Evolutionary conservation across 2,797 vertebrate species (phyloP), one percentile per base, ranked within the genome.

Genomic region (Takifugu rubripes): DNA sequence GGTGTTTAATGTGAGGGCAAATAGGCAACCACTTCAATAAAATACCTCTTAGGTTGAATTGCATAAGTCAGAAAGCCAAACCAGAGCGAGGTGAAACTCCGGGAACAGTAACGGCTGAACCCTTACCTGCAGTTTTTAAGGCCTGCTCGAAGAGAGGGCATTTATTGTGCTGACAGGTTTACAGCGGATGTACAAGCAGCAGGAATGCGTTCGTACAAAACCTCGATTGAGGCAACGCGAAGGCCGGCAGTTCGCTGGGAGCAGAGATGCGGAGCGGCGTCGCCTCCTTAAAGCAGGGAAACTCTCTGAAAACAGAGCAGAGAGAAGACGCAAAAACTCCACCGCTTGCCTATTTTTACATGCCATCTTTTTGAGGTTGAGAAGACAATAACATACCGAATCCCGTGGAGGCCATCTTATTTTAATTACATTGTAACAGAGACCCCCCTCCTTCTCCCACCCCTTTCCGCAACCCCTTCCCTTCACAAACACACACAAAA

Each of bases 11-110:
- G 89, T 83, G 82, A 87, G 79, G 86, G 89, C 87, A 90, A 90
- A 88, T 87, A 89, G 84, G 78, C 86, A 74, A 81, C 89, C 88
- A 90, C 89, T 90, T 91, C 89, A 90, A 90, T 89, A 87, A 92
- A 90, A 90, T 88, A 86, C 87, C 84, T 88, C 72, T 81, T 1
- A 54, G 77, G 75, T 83, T 73, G 86, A 87, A 88, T 79, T 86
- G 84, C 87, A 88, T 85, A 84, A 87, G 83, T 84, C 77, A 70
- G 68, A 61, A 79, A 78, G 56, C 59, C 57, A 25, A 58, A 26
- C 25, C 50, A 29, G 58, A 27, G 10, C 5, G 10, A 66, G 71
- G 73, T 78, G 72, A 84, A 87, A 76, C 66, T 26, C 25, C 2
- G 72, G 59, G 61, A 77, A 75, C 53, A 52, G 54, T 59, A 54